Evolutionary conservation across 2,113 vertebrate genomes (phyloP).

Genomic region (Fregata magnificens): DNA sequence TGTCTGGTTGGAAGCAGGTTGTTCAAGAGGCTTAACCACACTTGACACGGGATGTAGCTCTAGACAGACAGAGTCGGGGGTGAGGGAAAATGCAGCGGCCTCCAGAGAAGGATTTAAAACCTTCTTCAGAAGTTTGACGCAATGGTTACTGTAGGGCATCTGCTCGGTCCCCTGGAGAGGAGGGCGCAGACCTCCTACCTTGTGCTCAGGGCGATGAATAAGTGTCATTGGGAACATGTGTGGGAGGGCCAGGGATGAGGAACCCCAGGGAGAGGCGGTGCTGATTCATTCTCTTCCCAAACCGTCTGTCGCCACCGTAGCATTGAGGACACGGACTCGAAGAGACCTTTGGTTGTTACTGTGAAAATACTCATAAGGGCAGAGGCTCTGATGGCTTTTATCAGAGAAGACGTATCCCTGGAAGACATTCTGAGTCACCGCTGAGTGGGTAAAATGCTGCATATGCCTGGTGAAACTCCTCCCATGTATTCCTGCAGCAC

Average conservation of each 20-base stretch:
- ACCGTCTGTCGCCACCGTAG: accelerated
- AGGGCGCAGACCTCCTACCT: neutral
- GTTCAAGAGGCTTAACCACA: neutral
- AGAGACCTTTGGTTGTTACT: neutral
- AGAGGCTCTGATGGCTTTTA: neutral
- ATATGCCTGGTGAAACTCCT: neutral
- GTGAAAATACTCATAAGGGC: neutral
- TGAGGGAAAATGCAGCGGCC: neutral
- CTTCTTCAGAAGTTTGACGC: neutral
- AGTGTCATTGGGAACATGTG: accelerated
- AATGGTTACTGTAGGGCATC: neutral
- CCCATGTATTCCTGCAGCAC: accelerated
- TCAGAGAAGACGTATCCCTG: neutral
- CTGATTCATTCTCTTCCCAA: neutral
- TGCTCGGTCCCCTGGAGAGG: accelerated
- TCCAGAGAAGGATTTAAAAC: neutral
- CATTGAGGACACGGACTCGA: neutral
- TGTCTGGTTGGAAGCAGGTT: neutral
- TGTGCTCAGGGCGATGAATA: neutral
- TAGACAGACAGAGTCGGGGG: neutral
- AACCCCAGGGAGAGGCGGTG: neutral
- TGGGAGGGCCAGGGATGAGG: neutral
- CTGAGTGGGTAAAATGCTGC: neutral
- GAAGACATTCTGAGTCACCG: neutral
- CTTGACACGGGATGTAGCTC: neutral